Evolutionary conservation across 2,888 invertebrate species (phyloP).

Genomic region (Melikaiella ostensackeni): DNA sequence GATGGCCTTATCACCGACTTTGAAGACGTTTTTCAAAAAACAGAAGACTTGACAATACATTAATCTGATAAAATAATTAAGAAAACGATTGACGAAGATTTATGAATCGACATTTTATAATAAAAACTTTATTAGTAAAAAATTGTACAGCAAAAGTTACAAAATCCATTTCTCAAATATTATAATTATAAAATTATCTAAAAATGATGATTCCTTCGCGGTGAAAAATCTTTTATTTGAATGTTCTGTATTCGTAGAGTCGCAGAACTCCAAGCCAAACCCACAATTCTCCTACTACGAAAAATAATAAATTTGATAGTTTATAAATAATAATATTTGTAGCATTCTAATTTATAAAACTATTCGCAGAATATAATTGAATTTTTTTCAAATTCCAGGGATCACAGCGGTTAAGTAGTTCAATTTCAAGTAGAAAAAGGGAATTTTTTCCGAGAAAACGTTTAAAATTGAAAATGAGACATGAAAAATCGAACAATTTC

Average conservation of each 20-base stretch:
- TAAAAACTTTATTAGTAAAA: slow-evolving; percentile 9
- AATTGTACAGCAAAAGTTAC: neutral
- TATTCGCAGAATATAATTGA: too few relatives aligned
- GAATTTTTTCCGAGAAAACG: too few relatives aligned
- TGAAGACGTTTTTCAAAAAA: neutral
- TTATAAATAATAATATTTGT: too few relatives aligned
- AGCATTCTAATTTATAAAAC: too few relatives aligned
- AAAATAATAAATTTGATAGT: slow-evolving; percentile 37
- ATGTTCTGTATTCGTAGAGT: slow-evolving; percentile 63
- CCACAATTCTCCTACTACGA: slow-evolving; percentile 64
- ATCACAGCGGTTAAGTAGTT: too few relatives aligned
- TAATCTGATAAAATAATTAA: neutral
- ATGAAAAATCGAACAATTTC: too few relatives aligned
- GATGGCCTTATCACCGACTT: neutral
- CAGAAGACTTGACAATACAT: neutral
- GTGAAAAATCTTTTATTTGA: slow-evolving; percentile 47
- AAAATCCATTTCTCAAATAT: neutral
- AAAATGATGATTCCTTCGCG: neutral
- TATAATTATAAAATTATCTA: neutral
- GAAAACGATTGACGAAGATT: neutral
- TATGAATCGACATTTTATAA: neutral
- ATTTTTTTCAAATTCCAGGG: too few relatives aligned
- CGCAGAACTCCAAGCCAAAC: slow-evolving; percentile 64
- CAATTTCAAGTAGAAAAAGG: too few relatives aligned
- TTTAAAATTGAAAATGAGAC: too few relatives aligned